Base-by-base conservation (phyloP, 2,888 invertebrate genomes). In the Nomada goodeniana region DNA sequence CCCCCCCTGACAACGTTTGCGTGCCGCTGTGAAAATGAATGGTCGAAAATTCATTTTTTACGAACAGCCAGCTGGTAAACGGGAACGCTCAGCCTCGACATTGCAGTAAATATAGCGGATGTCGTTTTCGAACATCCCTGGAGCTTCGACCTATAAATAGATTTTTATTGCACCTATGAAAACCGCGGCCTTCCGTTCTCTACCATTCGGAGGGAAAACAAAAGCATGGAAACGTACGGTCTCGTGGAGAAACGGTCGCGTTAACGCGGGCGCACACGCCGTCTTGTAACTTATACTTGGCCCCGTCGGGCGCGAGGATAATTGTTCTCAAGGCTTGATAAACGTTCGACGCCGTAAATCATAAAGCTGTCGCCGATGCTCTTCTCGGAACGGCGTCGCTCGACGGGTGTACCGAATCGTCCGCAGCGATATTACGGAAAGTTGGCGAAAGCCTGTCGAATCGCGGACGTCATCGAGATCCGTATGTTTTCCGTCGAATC, bases 401-500 rank as follows among this genome's bases (percentile, higher is more conserved):
- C 53, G 55, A n/a, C 29, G 57, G 36, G 15, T 36, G 23, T n/a
- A 57, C 44, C 42, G 57, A 3, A 50, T 26, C n/a, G 65, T 59
- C 44, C 9, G 4, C 59, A 10, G 11, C 20, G 26, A 26, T 26
- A 44, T 44, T 26, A 47, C 26, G 47, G 36, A 47, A 70, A 60
- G n/a, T 70, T 70, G 70, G 70, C 70, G 70, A 36, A 50, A 71
- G 60, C 1, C 23, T 71, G 71, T 26, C 47, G 50, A 83, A 77
- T 69, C 65, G 47, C 47, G 47, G 20, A 23, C 73, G 47, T 57
- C 57, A 63, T 29, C 60, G 84, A 71, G 77, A 72, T 70, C 63
- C 80, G 26, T 26, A 71, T 50, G 77, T 76, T 86, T 86, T 67
- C 67, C 75, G 70, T 84, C 57, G 69, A 84, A 57, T 77, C 84